phyloP scores from a whole-genome alignment of 2,113 vertebrate genomes.

The Scartelaos histophorus region DNA sequence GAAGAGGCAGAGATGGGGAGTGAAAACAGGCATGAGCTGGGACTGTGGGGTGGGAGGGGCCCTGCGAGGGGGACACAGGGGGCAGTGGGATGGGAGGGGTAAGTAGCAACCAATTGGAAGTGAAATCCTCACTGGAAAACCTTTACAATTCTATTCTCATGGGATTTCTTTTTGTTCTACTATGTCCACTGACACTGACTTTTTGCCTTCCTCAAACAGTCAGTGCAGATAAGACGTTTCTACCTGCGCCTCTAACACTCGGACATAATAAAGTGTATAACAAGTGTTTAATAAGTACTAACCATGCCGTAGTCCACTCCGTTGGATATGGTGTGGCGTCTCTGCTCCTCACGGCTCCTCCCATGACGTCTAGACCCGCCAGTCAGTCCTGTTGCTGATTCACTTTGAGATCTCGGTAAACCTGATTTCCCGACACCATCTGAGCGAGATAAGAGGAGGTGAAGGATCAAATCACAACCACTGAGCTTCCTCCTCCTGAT shows the following conservation, averaged over 20 bases:
- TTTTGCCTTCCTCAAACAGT: neutral
- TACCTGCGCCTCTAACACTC: neutral
- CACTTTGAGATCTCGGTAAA: conserved; percentile 77
- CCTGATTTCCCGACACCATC: conserved; percentile 68
- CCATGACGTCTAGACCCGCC: conserved; percentile 70
- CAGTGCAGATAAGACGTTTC: neutral
- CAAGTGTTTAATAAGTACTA: conserved; percentile 68
- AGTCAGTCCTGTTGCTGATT: conserved; percentile 66
- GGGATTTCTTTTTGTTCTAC: neutral
- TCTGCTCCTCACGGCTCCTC: conserved; percentile 79
- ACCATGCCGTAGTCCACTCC: conserved; percentile 93
- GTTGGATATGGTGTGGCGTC: conserved; percentile 91
- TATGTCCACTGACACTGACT: neutral
- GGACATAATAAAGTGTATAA: neutral
- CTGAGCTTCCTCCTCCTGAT: neutral
- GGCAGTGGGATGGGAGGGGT: conserved; percentile 43
- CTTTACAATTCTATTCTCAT: conserved; percentile 7
- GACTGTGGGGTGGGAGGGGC: conserved; percentile 57
- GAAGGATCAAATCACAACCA: conserved; percentile 2
- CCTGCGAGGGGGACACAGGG: conserved; percentile 28
- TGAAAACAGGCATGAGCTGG: conserved; percentile 54
- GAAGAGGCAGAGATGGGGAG: conserved; percentile 55
- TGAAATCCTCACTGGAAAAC: conserved; percentile 5
- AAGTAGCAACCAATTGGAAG: conserved; percentile 47
- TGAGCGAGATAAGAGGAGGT: conserved; percentile 38